phyloP scores from a whole-genome alignment of 2,888 invertebrate species.

The Actias luna region DNA sequence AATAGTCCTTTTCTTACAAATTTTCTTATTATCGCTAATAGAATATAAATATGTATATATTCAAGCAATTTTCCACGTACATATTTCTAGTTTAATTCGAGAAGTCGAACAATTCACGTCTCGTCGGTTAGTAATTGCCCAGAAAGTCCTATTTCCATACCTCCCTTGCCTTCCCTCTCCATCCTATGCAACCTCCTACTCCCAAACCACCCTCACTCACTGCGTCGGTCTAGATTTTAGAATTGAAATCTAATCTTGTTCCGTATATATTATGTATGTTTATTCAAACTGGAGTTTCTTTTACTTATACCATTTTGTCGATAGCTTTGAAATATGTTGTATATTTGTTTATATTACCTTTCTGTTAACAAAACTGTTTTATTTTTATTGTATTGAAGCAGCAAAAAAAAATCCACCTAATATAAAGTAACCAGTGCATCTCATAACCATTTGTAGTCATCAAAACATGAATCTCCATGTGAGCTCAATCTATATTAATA shows the following conservation, averaged over 20 bases:
- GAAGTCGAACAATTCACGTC: conserved; percentile 41
- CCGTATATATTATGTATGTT: conserved; percentile 37
- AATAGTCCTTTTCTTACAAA: too few species aligned
- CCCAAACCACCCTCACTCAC: conserved; percentile 26
- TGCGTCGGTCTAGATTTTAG: conserved; percentile 55
- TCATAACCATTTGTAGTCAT: too few species aligned
- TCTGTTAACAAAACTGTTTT: too few species aligned
- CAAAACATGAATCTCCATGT: too few species aligned
- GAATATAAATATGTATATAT: neutral
- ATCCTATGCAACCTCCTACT: conserved; percentile 33
- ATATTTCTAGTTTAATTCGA: conserved; percentile 44
- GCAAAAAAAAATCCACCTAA: too few species aligned
- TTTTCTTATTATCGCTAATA: neutral
- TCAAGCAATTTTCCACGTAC: conserved; percentile 12
- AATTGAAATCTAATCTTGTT: conserved; percentile 59
- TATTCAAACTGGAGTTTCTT: conserved; percentile 11
- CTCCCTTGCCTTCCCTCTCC: conserved; percentile 34
- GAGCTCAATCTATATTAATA: too few species aligned
- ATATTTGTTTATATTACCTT: too few species aligned
- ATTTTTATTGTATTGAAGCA: too few species aligned
- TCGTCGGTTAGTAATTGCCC: conserved; percentile 68
- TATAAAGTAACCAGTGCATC: too few species aligned
- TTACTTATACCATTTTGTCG: neutral
- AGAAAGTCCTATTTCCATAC: conserved; percentile 61
- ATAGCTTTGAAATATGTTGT: neutral